Conservation (phyloP, 2,888 invertebrate species). For the Diloba caeruleocephala region DNA sequence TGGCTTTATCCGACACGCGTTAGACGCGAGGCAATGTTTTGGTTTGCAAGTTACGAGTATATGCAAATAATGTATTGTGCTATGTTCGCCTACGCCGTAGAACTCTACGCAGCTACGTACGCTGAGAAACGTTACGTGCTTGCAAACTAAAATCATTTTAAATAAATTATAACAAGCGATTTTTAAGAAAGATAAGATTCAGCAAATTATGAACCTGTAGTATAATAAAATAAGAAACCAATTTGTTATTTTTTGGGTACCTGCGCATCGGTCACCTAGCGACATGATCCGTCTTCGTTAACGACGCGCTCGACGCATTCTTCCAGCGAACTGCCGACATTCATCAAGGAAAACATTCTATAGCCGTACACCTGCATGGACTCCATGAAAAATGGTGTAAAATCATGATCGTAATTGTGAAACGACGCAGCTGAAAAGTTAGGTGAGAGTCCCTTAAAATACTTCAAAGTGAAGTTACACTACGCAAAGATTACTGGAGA, state of each 20-base stretch:
- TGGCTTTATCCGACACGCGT: constrained; percentile 16
- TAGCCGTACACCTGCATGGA: constrained; percentile 58
- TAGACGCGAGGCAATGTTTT: constrained; percentile 3
- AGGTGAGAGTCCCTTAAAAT: constrained; percentile 5
- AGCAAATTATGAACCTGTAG: constrained; percentile 6
- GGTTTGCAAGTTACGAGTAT: constrained; percentile 5
- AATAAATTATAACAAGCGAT: no score
- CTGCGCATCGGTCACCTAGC: constrained; percentile 71
- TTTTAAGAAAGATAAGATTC: neutral
- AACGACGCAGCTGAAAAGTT: constrained; percentile 6
- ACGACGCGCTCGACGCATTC: constrained; percentile 60
- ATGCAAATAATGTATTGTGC: constrained; percentile 17
- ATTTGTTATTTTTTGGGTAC: constrained; percentile 66
- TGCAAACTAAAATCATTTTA: no score
- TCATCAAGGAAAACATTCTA: constrained; percentile 69
- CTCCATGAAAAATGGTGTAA: constrained; percentile 66
- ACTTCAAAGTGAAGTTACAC: constrained; percentile 2
- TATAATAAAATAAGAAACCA: constrained; percentile 42
- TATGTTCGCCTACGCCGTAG: constrained; percentile 41
- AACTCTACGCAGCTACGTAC: constrained; percentile 35
- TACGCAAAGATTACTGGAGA: neutral
- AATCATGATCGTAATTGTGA: constrained; percentile 53
- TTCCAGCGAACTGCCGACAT: constrained; percentile 68
- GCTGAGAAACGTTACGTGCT: constrained; percentile 20
- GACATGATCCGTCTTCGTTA: constrained; percentile 79